These are phyloP conservation scores for Cantharis flavilabris DNA, from an alignment of 2,888 invertebrate genomes.

Conservation along the genomic window DNA sequence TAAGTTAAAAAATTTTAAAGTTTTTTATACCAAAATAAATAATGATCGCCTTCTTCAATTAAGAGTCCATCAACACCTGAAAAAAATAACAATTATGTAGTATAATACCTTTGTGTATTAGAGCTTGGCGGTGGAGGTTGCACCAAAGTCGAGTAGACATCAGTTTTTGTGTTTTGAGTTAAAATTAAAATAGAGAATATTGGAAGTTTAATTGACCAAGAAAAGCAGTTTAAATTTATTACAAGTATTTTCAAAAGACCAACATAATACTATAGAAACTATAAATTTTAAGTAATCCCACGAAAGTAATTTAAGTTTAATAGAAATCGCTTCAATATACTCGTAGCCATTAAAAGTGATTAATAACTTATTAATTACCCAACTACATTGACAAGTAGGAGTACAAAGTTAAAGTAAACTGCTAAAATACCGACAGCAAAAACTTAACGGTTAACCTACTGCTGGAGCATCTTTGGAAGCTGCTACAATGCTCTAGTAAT, in stretches of 20 bases:
- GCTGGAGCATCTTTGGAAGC: no score
- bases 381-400: not conserved
- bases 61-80: slow-evolving; percentile 84
- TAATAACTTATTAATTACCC: no score
- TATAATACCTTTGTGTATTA: slow-evolving; percentile 7
- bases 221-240: not conserved
- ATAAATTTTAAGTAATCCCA: no score
- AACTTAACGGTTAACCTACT: not conserved
- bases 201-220: not conserved
- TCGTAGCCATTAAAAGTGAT: no score
- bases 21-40: slow-evolving; percentile 92
- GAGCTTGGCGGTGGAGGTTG: not conserved
- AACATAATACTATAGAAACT: not conserved
- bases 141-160: not conserved
- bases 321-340: no score
- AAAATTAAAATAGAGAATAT: not conserved
- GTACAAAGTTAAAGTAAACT: not conserved
- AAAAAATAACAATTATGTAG: slow-evolving; percentile 36
- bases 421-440: not conserved
- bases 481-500: no score
- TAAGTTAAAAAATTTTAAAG: slow-evolving; percentile 61
- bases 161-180: not conserved
- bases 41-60: slow-evolving; percentile 87
- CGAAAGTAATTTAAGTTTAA: no score
- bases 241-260: not conserved